Base-by-base conservation (phyloP, 30 jellyfish, hydroid and myxozoan genomes). In the Aurelia aurita region DNA sequence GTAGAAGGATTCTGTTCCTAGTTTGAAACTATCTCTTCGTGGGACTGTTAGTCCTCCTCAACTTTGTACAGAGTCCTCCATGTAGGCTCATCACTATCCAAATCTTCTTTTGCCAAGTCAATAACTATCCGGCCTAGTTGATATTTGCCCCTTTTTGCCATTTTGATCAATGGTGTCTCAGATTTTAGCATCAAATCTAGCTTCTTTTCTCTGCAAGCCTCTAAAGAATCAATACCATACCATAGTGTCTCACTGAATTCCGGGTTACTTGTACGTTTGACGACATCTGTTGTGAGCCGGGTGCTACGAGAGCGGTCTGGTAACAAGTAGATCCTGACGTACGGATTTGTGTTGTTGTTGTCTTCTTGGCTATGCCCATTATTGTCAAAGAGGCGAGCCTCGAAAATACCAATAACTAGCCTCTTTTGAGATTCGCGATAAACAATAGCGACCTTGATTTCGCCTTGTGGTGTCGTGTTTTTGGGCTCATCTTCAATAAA, bases 241-340 rank as follows among this genome's bases (percentile, higher is more conserved):
- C 88, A 89, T 64, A 88, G 26, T 11, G 97, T 79, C 54, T 88
- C 92, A 69, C 83, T 79, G 32, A 88, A 88, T 39, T 82, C 84
- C 15, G 97, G 92, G 75, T 88, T 88, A 46, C 62, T 70, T 18
- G 92, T 68, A 25, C 72, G 86, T 39, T 64, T 71, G 21, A 80
- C 87, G 20, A 79, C 84, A 21, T 78, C 97, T 27, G 97, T 88
- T 0, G 93, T 79, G 53, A 88, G 74, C 5, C 97, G 92, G 0
- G 86, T 78, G 47, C 80, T 63, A 28, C 90, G 88, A 20, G 97
- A 78, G 32, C 87, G 92, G 77, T 88, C 97, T 26, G 97, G 90
- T 46, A 88, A 64, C 80, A 88, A 29, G 74, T 88, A 88, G 18
- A 88, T 69, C 39, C 97, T 43, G 53, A 88, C 90, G 49, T 88